Evolutionary conservation across 2,888 invertebrate species (phyloP), one percentile per base, ranked within the genome.

Genomic region (Disparrhopalites patrizii): DNA sequence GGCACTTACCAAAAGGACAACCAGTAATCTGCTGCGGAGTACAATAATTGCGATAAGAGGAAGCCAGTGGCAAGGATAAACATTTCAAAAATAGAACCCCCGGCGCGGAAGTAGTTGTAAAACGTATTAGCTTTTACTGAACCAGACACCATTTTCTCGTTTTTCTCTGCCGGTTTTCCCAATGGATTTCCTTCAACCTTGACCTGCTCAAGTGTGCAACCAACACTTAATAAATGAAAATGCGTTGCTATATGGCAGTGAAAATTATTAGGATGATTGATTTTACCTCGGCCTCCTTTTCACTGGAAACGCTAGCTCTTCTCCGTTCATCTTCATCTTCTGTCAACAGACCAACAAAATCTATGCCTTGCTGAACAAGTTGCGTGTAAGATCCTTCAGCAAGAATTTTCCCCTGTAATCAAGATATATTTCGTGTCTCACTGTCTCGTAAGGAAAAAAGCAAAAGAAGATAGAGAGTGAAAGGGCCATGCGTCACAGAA

Each of bases 341-440:
- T 75, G 78, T 76, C 79, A 76, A 69, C 75, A 79, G 73, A 77
- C 47, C 67, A 18, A 65, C 78, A 68, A 76, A 76, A 61, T 78
- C 68, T 79, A 77, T 67, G 0, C 77, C 77, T 57, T 55, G 68
- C 62, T 76, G 80, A 57, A 82, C 78, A 10, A 86, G 76, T 68
- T 86, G 84, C 4, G 82, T 79, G 70, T 84, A 86, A 0, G 83
- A 84, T 31, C 86, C 87, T 76, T 83, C 82, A 3, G 82, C 82
- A 75, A 84, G 82, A 31, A 86, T 80, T 79, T 81, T 76, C 1
- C 81, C 86, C 74, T 76, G 31, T 10, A 55, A 55, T 52, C 10
- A 28, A 50, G 10, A 13, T 36, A 15, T 36, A 1, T n/a, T n/a
- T n/a, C n/a, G n/a, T n/a, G n/a, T n/a, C n/a, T n/a, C n/a, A n/a